These are phyloP conservation scores for Tympanoctomys barrerae DNA, from an alignment of 2,797 vertebrate genomes.

Conservation along the genomic window DNA sequence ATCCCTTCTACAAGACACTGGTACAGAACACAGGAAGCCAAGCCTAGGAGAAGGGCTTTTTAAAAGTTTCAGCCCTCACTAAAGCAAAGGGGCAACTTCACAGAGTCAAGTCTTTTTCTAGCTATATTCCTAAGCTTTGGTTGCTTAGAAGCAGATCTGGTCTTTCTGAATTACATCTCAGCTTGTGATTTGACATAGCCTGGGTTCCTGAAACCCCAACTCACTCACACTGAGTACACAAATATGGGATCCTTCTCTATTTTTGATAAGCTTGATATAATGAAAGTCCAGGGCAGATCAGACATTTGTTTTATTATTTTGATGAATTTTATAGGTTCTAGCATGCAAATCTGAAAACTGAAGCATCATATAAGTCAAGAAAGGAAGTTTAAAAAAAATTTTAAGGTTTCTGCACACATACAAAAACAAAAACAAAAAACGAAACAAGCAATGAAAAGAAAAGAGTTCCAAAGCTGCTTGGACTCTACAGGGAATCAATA, in stretches of 20 bases:
- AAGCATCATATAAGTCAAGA: slow-evolving; percentile 58
- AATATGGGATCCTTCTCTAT: neutral
- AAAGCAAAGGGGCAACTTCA: slow-evolving; percentile 54
- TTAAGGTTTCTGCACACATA: slow-evolving; percentile 21
- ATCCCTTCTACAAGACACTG: neutral
- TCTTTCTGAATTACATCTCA: slow-evolving; percentile 38
- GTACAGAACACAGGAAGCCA: neutral
- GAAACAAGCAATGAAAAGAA: slow-evolving; percentile 23
- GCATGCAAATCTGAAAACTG: slow-evolving; percentile 53
- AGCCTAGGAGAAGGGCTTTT: neutral
- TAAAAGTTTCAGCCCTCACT: slow-evolving; percentile 9
- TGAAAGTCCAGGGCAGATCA: slow-evolving; percentile 44
- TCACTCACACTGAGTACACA: neutral
- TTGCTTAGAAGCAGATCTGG: neutral
- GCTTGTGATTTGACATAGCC: slow-evolving; percentile 9
- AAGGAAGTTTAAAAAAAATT: slow-evolving; percentile 54
- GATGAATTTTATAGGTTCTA: slow-evolving; percentile 43
- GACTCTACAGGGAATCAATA: neutral
- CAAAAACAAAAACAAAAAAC: slow-evolving; percentile 28
- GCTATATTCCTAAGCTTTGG: slow-evolving; percentile 19
- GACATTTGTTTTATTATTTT: slow-evolving; percentile 57
- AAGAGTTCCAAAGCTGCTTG: slow-evolving; percentile 34
- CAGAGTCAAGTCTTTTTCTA: slow-evolving; percentile 14
- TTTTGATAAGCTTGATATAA: slow-evolving; percentile 37
- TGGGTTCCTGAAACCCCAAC: neutral